Percentiles rank a stretch among this genome's conserved stretches.
Evolutionary conservation across 2,797 vertebrate genomes (phyloP).

Genomic region (Macropodus opercularis): DNA sequence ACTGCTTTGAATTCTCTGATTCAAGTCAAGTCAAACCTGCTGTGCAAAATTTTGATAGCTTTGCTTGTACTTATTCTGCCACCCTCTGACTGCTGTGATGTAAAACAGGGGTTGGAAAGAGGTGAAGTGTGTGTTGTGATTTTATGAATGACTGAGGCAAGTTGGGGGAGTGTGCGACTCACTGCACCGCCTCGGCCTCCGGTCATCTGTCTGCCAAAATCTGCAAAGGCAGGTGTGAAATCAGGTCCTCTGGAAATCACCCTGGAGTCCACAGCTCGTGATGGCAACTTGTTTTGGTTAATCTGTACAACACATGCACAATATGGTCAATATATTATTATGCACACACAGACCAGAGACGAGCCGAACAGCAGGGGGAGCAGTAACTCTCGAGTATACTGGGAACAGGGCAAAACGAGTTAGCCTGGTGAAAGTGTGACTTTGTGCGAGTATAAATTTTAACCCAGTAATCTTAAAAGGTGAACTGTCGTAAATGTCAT

Average conservation of each 20-base stretch:
- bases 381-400: slow-evolving; percentile 35
- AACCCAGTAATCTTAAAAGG: slow-evolving; percentile 41
- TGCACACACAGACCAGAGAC: background rate
- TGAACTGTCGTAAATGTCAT: slow-evolving; percentile 40
- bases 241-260: slow-evolving; percentile 94
- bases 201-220: slow-evolving; percentile 90
- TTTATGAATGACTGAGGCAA: slow-evolving; percentile 32
- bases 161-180: slow-evolving; percentile 74
- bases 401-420: slow-evolving; percentile 33
- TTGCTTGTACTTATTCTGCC: background rate
- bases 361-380: slow-evolving; percentile 77
- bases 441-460: slow-evolving; percentile 12
- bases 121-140: background rate
- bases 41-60: slow-evolving; percentile 2
- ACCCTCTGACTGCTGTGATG: background rate
- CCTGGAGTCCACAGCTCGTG: slow-evolving; percentile 88
- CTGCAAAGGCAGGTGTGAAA: slow-evolving; percentile 97
- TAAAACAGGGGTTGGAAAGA: background rate
- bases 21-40: too few relatives aligned
- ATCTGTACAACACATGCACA: slow-evolving; percentile 82
- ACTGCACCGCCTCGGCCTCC: slow-evolving; percentile 88
- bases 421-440: slow-evolving; percentile 4
- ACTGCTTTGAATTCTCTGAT: too few relatives aligned
- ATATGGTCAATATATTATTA: slow-evolving; percentile 18
- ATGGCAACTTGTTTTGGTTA: slow-evolving; percentile 91